Evolutionary conservation across 1,140 invertebrate species (phyloP), one percentile per base, ranked within the genome.

Genomic region (Bombyx mandarina): DNA sequence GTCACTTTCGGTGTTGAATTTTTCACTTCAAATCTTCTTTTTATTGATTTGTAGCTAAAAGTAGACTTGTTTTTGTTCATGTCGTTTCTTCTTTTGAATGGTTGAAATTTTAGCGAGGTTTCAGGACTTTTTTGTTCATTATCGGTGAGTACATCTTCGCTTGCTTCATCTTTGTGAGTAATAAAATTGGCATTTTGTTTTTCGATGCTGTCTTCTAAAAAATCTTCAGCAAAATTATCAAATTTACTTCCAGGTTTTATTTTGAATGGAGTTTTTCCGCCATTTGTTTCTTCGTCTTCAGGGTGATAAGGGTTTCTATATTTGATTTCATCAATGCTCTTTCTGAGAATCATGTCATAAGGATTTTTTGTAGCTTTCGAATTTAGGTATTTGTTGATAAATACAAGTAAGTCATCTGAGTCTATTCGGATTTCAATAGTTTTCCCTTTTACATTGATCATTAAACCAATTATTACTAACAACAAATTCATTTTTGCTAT

Each of bases 131-230:
- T 35, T 35, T 45, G 26, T 47, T 56, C 54, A 56, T 56, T 56
- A 7, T 56, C 54, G 48, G 47, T 48, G 42, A 56, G 12, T 8
- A 56, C 26, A 49, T 56, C 54, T 48, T 56, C 46, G 42, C 54
- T 56, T 43, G 10, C 43, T 7, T 56, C 45, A 49, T 42, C 26
- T 12, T 48, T 49, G 2, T 22, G 10, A 42, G 46, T 10, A 7
- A 56, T 43, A 18, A 56, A 56, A 43, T 42, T 56, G 12, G 35
- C 54, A 56, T 56, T 56, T 56, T 56, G 45, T 49, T 49, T 56
- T 56, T 56, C 54, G 43, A 56, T 49, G 18, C 22, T 22, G 2
- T 8, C 7, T 3, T 56, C 54, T 49, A 56, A 18, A 42, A 8
- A 5, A n/a, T 18, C 6, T 43, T 10, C 35, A 8, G 9, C 7